Percentiles rank a stretch among this genome's conserved stretches.
Evolutionary conservation across 1,140 invertebrate species (phyloP).

Genomic region (Pogonus chalceus): DNA sequence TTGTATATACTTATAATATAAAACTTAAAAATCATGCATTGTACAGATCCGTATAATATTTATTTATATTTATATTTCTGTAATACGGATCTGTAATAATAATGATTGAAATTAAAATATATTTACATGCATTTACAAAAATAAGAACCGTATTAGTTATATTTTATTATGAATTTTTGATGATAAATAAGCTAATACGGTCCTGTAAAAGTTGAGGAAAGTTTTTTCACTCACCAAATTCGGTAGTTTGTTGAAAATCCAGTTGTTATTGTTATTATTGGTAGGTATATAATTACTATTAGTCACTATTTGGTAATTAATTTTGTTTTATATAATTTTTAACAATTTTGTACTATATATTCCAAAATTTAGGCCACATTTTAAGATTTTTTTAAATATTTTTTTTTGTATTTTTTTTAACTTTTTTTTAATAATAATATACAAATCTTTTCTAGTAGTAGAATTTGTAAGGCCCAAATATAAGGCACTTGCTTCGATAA

Average conservation of each 20-base stretch:
- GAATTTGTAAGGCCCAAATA: not conserved
- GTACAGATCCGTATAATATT: no score
- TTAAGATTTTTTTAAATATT: not conserved
- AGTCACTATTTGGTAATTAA: slow-evolving; percentile 5
- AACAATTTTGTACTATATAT: slow-evolving; percentile 4
- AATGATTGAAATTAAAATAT: no score
- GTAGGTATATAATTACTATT: no score
- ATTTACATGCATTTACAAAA: no score
- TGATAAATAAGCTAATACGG: not conserved
- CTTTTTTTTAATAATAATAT: slow-evolving; percentile 1
- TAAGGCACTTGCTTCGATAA: not conserved
- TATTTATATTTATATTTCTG: no score
- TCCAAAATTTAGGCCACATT: not conserved
- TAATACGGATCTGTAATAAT: no score
- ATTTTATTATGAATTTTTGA: not conserved
- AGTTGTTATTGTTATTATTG: not conserved
- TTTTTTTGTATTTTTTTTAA: not conserved
- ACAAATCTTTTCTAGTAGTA: not conserved
- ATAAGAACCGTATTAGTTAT: not conserved
- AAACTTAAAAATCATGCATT: no score
- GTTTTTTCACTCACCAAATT: not conserved
- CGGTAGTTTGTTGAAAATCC: not conserved
- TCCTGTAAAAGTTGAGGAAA: not conserved
- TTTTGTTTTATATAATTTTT: slow-evolving; percentile 6
- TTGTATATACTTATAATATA: no score